Conservation (phyloP, 2,797 vertebrate genomes). For the Phataginus tricuspis region DNA sequence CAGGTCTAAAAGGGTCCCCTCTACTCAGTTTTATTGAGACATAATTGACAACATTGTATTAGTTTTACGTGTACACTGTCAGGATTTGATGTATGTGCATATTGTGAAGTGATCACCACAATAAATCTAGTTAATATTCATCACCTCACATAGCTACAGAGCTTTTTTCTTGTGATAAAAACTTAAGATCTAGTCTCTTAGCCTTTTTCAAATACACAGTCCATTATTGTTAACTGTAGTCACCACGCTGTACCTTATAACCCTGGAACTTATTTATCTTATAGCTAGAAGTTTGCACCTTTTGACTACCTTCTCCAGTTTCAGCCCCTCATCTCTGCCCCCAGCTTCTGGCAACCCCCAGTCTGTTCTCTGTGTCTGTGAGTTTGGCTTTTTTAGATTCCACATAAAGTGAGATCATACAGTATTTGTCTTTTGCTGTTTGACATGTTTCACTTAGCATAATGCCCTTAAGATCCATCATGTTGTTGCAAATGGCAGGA, state of each 20-base stretch:
- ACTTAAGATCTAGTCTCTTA: not conserved
- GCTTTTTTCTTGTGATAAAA: not conserved
- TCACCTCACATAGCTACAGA: not conserved
- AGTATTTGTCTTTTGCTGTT: not conserved
- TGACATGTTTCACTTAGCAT: not conserved
- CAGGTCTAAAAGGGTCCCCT: not conserved
- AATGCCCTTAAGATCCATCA: not conserved
- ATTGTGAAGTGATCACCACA: not conserved
- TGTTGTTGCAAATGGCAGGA: not conserved
- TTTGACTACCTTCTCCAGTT: not conserved
- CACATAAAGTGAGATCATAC: not conserved
- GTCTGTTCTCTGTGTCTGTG: not conserved
- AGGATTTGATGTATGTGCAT: not conserved
- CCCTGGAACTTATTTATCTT: not conserved
- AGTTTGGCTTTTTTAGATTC: not conserved
- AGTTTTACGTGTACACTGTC: not conserved
- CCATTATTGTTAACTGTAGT: not conserved
- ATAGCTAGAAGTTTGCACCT: not conserved
- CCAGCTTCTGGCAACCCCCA: no score
- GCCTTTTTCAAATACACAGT: not conserved
- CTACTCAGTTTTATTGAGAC: not conserved
- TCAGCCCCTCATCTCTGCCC: not conserved
- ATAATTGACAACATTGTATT: not conserved
- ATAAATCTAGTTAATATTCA: not conserved
- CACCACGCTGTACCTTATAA: not conserved